phyloP scores from a whole-genome alignment of 2,888 invertebrate genomes.

The Esperia sulphurella region DNA sequence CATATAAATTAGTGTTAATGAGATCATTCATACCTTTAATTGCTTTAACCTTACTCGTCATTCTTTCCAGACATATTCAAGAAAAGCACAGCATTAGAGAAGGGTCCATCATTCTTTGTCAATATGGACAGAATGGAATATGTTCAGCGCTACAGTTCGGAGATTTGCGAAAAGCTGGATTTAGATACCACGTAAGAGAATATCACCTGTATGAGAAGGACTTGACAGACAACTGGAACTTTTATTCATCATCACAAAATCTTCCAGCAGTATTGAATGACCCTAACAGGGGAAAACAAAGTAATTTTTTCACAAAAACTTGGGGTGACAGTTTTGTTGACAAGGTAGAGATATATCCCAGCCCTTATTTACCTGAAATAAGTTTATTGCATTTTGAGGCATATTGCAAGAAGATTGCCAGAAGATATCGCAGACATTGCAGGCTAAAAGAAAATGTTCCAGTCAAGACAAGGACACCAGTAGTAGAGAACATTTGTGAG shows the following conservation, averaged over 20 bases:
- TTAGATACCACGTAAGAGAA: conserved; percentile 90
- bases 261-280: conserved; percentile 97
- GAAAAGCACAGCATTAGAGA: conserved; percentile 90
- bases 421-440: conserved; percentile 81
- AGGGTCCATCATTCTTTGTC: conserved; percentile 92
- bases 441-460: conserved; percentile 70
- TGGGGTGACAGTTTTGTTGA: conserved; percentile 98
- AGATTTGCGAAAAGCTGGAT: conserved; percentile 92
- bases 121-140: conserved; percentile 92
- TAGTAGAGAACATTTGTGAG: conserved; percentile 76
- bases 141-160: conserved; percentile 93
- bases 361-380: conserved; percentile 90
- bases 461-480: conserved; percentile 65
- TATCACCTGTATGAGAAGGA: conserved; percentile 73
- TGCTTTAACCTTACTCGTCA: conserved; percentile 1
- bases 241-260: conserved; percentile 95
- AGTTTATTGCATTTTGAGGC: conserved; percentile 90
- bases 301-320: conserved; percentile 96
- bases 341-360: conserved; percentile 86
- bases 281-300: conserved; percentile 93
- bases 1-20: conserved; percentile 7
- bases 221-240: conserved; percentile 84
- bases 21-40: conserved; percentile 1
- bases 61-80: conserved; percentile 84
- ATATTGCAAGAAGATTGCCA: conserved; percentile 89